Conservation (phyloP, 2,113 vertebrate genomes). For the Elephantulus edwardii region DNA sequence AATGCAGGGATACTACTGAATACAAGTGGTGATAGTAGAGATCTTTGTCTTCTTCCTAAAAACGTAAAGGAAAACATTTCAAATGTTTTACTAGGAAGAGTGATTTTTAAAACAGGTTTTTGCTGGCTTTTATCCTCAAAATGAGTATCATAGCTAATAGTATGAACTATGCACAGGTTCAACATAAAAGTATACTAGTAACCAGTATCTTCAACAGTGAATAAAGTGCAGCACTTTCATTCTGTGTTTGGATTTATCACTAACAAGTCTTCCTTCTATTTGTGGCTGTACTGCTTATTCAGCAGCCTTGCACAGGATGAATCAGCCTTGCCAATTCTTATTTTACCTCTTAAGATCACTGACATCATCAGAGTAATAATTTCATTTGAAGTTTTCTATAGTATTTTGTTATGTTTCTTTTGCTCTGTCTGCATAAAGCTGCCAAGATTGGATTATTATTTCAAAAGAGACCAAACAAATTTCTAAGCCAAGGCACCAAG, state of each 20-base stretch:
- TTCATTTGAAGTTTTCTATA: conserved; percentile 47
- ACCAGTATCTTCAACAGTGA: background rate
- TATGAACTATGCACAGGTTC: background rate
- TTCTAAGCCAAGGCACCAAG: background rate
- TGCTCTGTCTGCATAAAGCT: background rate
- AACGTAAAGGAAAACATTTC: conserved; percentile 24
- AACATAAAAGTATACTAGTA: background rate
- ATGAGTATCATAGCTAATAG: background rate
- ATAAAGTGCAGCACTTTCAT: too few species aligned
- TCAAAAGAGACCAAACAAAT: conserved; percentile 49
- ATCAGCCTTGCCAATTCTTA: conserved; percentile 1
- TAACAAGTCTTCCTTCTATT: background rate
- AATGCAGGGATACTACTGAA: background rate
- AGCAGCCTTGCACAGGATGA: background rate
- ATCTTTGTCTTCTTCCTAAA: background rate
- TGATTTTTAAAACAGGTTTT: background rate
- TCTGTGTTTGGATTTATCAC: background rate
- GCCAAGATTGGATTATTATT: conserved; percentile 50
- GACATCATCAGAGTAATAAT: conserved; percentile 20
- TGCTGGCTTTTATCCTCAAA: conserved; percentile 27
- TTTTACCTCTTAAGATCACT: background rate
- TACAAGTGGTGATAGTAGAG: background rate
- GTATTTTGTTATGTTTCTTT: conserved; percentile 31
- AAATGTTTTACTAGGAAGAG: background rate
- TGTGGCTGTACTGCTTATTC: background rate